Evolutionary conservation across 2,888 invertebrate species (phyloP).

Genomic region (Muscina levida): DNA sequence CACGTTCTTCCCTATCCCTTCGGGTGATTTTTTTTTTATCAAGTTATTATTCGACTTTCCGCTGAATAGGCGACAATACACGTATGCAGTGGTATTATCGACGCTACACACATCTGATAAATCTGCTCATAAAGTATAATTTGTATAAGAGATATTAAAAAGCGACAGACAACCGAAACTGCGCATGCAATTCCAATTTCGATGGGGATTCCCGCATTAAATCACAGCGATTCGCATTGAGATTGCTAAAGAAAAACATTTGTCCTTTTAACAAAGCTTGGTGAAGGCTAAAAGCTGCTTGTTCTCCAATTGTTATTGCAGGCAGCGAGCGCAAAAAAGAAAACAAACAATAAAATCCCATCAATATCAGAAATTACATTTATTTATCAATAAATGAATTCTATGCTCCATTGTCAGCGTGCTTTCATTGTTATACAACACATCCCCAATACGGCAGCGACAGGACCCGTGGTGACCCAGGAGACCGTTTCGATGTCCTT

Average conservation of each 20-base stretch:
- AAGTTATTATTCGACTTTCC: no score
- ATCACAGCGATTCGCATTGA: background rate
- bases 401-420: conserved; percentile 32
- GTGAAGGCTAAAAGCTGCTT: background rate
- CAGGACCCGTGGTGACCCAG: background rate
- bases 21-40: no score
- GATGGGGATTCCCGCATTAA: background rate
- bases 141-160: conserved; percentile 7
- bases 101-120: background rate
- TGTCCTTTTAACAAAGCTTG: background rate
- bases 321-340: background rate
- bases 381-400: conserved; percentile 44
- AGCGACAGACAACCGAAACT: background rate
- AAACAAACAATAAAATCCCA: conserved; percentile 30
- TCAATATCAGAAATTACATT: conserved; percentile 37
- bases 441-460: background rate
- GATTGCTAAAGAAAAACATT: background rate
- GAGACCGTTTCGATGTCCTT: background rate
- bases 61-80: background rate
- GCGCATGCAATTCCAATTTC: background rate
- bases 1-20: background rate
- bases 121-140: conserved; percentile 19
- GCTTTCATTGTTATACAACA: conserved; percentile 2
- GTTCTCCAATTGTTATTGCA: background rate
- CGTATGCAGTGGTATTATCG: background rate